Evolutionary conservation across 1,140 invertebrate genomes (phyloP), one percentile per base, ranked within the genome.

Genomic region (Heliconius congener): DNA sequence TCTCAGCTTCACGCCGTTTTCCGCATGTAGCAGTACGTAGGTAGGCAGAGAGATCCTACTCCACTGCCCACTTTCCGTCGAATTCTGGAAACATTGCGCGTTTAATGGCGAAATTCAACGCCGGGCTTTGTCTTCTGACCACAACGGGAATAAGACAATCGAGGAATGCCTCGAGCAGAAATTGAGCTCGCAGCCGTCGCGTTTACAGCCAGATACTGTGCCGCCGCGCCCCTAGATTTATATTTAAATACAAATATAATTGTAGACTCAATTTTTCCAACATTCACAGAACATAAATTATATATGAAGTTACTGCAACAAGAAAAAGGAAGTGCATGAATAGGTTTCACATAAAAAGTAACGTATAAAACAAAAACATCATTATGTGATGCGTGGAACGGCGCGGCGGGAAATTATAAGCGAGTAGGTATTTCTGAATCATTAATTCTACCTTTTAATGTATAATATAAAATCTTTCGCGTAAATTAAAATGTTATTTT

Each of bases 311-410:
- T 74, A 74, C 18, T 50, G 66, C 78, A 76, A 76, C 71, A 79
- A 79, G 78, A 79, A 79, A 76, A 72, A 46, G 78, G 78, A 79
- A 79, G 73, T 76, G 78, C 78, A 60, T 79, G 78, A 79, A 79
- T 79, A 52, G 74, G 50, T 79, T 79, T 79, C 66, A 71, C 39
- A 79, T 52, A 79, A 79, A 79, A 79, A 79, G 16, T 71, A 74
- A 76, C 30, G 66, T 46, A 57, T 46, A 76, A 75, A 60, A 79
- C 70, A 79, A 79, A 79, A 79, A 79, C 57, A 1, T 8, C 50
- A 79, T 79, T 79, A 79, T 76, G 23, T 79, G 37, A 74, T 71
- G 42, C 78, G 57, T 52, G 74, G 66, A 72, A 55, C 66, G 70
- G 39, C 73, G 78, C 66, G 70, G 39, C 73, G 78, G 78, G 78